These are phyloP conservation scores for Proisotoma minuta DNA, from an alignment of 2,888 invertebrate genomes.

Conservation along the genomic window DNA sequence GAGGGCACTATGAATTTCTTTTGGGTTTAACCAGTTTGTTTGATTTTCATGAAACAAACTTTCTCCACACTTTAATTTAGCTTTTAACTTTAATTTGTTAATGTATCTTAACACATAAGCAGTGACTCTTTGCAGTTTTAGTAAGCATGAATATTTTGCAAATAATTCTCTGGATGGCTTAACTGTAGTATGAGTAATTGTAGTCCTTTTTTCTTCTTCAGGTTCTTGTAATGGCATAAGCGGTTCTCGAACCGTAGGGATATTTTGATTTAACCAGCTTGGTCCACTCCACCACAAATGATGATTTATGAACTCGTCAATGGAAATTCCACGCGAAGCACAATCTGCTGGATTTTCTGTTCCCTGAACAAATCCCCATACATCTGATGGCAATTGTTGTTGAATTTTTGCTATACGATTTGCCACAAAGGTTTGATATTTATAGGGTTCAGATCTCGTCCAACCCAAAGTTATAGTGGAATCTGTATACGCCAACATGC, in stretches of 20 bases:
- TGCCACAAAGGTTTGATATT: slow-evolving; percentile 46
- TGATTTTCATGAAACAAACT: no score
- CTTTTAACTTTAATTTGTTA: no score
- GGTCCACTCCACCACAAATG: slow-evolving; percentile 16
- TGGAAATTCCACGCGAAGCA: slow-evolving; percentile 26
- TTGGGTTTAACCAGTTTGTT: neutral
- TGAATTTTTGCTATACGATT: slow-evolving; percentile 45
- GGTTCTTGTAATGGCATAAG: no score
- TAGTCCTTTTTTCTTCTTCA: no score
- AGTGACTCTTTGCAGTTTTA: no score
- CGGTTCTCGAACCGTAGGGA: no score
- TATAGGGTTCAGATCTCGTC: slow-evolving; percentile 29
- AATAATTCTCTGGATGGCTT: no score
- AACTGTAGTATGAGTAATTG: no score
- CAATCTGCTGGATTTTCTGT: slow-evolving; percentile 48
- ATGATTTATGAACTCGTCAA: slow-evolving; percentile 2
- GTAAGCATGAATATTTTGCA: no score
- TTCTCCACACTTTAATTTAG: no score
- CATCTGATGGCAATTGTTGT: slow-evolving; percentile 17
- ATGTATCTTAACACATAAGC: no score
- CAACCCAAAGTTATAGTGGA: slow-evolving; percentile 48
- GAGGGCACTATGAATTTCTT: neutral
- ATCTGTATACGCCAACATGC: slow-evolving; percentile 44
- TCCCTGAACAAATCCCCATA: slow-evolving; percentile 46
- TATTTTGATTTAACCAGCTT: slow-evolving; percentile 27